These are phyloP conservation scores for Siderastrea radians DNA, from an alignment of 92 coral and sea anemone genomes.

Conservation along the genomic window DNA sequence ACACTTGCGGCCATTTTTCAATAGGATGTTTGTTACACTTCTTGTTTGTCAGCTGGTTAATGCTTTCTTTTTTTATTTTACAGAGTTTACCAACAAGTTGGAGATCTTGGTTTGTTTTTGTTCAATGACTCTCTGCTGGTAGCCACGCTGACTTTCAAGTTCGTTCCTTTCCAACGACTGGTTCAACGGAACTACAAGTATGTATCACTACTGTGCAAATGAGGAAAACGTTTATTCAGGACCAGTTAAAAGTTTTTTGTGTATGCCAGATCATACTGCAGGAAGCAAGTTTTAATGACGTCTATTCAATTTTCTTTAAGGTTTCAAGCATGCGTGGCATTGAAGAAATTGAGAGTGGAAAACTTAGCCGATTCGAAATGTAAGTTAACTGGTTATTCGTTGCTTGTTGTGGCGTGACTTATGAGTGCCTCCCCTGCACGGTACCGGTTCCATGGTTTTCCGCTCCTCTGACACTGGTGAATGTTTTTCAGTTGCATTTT, in stretches of 20 bases:
- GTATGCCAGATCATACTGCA: no score
- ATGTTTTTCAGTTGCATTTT: no score
- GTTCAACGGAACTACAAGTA: conserved; percentile 84
- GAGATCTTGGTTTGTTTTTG: conserved; percentile 85
- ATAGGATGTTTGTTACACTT: no score
- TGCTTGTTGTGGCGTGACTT: neutral
- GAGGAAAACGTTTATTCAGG: no score
- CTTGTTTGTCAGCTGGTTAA: neutral
- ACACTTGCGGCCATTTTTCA: no score
- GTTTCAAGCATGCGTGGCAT: conserved; percentile 76
- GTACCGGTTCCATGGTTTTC: no score
- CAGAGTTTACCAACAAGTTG: conserved; percentile 85
- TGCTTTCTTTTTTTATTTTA: neutral
- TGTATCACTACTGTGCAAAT: conserved; percentile 11
- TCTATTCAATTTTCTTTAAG: conserved; percentile 27
- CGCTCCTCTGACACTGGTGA: no score
- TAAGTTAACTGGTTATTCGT: conserved; percentile 47
- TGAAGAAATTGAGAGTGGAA: conserved; percentile 79
- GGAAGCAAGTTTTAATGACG: no score
- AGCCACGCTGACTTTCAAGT: conserved; percentile 70
- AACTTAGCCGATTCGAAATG: conserved; percentile 91
- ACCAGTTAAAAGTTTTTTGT: no score
- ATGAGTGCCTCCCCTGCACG: no score
- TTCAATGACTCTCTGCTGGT: conserved; percentile 88
- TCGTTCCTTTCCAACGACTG: conserved; percentile 87